Evolutionary conservation across 2,113 vertebrate genomes (phyloP).

Genomic region (Thalassoma bifasciatum): DNA sequence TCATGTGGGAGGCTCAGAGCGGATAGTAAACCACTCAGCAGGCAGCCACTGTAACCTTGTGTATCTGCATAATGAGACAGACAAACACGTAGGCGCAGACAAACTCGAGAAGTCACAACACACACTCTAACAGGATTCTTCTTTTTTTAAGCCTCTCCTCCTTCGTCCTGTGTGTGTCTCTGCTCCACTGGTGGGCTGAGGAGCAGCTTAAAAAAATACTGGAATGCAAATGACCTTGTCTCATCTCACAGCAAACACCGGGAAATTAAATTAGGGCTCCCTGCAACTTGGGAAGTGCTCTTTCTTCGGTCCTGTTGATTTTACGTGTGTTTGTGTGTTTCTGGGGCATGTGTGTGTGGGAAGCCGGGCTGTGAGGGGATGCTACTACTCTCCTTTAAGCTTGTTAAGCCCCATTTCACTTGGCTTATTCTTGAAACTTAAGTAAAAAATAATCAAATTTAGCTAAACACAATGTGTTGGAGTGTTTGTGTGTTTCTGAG

Average conservation of each 20-base stretch:
- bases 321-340: neutral
- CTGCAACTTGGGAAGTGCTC: constrained; percentile 40
- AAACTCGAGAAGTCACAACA: constrained; percentile 31
- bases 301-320: constrained; percentile 36
- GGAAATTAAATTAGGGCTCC: constrained; percentile 78
- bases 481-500: neutral
- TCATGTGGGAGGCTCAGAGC: constrained; percentile 40
- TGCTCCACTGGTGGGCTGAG: constrained; percentile 37
- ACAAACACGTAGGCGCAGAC: constrained; percentile 46
- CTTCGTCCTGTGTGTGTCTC: constrained; percentile 8
- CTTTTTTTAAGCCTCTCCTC: constrained; percentile 16
- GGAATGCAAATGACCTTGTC: constrained; percentile 78
- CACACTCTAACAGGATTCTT: constrained; percentile 40
- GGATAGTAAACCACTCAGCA: constrained; percentile 52
- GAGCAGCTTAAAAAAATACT: constrained; percentile 59
- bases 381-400: constrained; percentile 28
- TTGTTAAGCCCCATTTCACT: constrained; percentile 33
- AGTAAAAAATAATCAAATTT: constrained; percentile 39
- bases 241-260: constrained; percentile 78
- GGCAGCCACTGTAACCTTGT: constrained; percentile 63
- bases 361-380: constrained; percentile 9
- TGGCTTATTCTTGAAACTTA: constrained; percentile 12
- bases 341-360: neutral
- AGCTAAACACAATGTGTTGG: constrained; percentile 7
- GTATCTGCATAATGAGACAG: constrained; percentile 63